Conservation (phyloP, 2,888 invertebrate species). For the Anorthoa munda region DNA sequence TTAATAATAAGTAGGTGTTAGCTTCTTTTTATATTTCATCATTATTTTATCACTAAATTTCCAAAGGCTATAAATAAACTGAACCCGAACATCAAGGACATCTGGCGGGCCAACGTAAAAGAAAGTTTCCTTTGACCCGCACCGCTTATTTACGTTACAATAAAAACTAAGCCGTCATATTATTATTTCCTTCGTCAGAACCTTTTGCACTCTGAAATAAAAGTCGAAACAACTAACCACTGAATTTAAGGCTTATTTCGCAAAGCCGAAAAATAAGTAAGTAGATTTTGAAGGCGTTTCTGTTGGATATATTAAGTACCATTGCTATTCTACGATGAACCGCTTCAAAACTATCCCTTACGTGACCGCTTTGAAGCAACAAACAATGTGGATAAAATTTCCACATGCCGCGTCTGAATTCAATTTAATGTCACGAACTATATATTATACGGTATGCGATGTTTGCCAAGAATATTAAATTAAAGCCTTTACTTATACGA, state of each 20-base stretch:
- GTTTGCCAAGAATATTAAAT: slow-evolving; percentile 20
- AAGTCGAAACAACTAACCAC: slow-evolving; percentile 73
- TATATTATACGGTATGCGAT: slow-evolving; percentile 1
- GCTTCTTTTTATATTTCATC: slow-evolving; percentile 3
- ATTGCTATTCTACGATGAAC: slow-evolving; percentile 42
- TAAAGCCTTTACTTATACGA: not conserved
- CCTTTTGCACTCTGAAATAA: slow-evolving; percentile 74
- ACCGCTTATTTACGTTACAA: slow-evolving; percentile 75
- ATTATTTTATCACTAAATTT: slow-evolving; percentile 51
- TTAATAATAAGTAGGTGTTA: not conserved
- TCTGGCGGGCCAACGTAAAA: slow-evolving; percentile 76
- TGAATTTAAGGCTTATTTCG: slow-evolving; percentile 62
- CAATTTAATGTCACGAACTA: slow-evolving; percentile 16
- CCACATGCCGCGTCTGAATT: slow-evolving; percentile 20
- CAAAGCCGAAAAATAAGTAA: slow-evolving; percentile 41
- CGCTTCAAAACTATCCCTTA: slow-evolving; percentile 57
- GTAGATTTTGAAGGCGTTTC: slow-evolving; percentile 54
- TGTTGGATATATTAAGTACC: slow-evolving; percentile 42
- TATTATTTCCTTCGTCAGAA: slow-evolving; percentile 67
- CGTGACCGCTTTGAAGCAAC: slow-evolving; percentile 53
- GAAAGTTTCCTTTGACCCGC: slow-evolving; percentile 70
- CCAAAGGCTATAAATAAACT: slow-evolving; percentile 72
- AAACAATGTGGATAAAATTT: slow-evolving; percentile 39
- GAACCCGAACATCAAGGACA: slow-evolving; percentile 75
- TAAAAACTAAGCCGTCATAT: slow-evolving; percentile 76